Conservation (phyloP, 37 sponge, comb jelly and placozoan genomes). For the Geodia barretti region DNA sequence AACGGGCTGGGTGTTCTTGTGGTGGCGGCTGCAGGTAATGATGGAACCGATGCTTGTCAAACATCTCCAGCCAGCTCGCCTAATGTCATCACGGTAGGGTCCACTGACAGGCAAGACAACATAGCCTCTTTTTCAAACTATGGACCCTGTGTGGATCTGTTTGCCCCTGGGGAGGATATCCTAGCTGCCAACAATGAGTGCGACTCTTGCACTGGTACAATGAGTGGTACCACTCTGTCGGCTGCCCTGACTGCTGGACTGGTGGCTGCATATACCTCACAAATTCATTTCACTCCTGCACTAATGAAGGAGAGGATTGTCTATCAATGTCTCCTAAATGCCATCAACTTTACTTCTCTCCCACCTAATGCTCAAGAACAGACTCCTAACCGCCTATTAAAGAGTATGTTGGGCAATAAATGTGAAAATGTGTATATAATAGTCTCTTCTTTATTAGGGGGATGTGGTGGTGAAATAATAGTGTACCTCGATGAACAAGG, state of each 20-base stretch:
- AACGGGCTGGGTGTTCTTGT: slow-evolving; percentile 19
- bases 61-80: slow-evolving; percentile 23
- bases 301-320: neutral
- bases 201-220: neutral
- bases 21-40: slow-evolving; percentile 50
- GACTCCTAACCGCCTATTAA: neutral
- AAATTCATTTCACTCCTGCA: neutral
- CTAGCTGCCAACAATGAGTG: slow-evolving; percentile 10
- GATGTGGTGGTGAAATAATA: neutral
- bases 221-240: slow-evolving; percentile 49
- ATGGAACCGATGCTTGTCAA: slow-evolving; percentile 11
- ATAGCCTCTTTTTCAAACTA: slow-evolving; percentile 25
- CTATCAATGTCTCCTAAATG: neutral
- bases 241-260: slow-evolving; percentile 36
- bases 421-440: no score
- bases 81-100: slow-evolving; percentile 42
- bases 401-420: neutral
- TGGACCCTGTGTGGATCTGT: slow-evolving; percentile 50
- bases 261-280: slow-evolving; percentile 22
- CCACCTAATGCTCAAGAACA: neutral
- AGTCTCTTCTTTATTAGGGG: neutral
- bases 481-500: neutral
- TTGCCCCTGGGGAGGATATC: slow-evolving; percentile 45
- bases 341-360: neutral
- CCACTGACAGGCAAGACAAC: slow-evolving; percentile 15